Percentiles rank a stretch among this genome's conserved stretches.
Evolutionary conservation across 2,888 invertebrate species (phyloP).

Genomic region (Drosophila mercatorum): DNA sequence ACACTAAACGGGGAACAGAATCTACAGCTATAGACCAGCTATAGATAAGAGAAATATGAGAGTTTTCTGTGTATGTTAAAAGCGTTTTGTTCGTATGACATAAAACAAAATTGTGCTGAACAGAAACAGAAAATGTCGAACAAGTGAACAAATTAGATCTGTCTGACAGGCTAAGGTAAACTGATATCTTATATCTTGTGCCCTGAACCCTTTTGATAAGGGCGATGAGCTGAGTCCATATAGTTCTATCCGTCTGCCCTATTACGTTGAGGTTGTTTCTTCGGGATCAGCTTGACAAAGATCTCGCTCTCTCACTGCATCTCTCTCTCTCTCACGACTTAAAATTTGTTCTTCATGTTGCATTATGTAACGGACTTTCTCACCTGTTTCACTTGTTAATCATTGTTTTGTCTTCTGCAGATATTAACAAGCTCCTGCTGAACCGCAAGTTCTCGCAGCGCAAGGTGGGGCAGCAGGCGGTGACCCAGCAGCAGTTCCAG

Average conservation of each 20-base stretch:
- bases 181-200: background rate
- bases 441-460: constrained; percentile 83
- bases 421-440: constrained; percentile 82
- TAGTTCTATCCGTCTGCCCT: too few relatives aligned
- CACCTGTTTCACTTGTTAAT: background rate
- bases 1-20: background rate
- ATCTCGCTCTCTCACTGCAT: background rate
- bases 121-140: background rate
- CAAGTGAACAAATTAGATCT: background rate
- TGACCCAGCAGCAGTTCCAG: constrained; percentile 79
- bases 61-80: background rate
- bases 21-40: background rate
- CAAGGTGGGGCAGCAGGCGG: constrained; percentile 79
- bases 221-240: too few relatives aligned
- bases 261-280: background rate
- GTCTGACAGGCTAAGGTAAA: background rate
- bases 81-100: background rate
- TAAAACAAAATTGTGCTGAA: background rate
- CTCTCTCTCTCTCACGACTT: background rate
- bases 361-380: background rate
- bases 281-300: background rate
- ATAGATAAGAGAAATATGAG: background rate
- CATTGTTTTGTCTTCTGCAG: constrained; percentile 57
- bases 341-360: background rate
- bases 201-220: too few relatives aligned